Conservation (phyloP, 2,113 vertebrate genomes). For the Guaruba guarouba region DNA sequence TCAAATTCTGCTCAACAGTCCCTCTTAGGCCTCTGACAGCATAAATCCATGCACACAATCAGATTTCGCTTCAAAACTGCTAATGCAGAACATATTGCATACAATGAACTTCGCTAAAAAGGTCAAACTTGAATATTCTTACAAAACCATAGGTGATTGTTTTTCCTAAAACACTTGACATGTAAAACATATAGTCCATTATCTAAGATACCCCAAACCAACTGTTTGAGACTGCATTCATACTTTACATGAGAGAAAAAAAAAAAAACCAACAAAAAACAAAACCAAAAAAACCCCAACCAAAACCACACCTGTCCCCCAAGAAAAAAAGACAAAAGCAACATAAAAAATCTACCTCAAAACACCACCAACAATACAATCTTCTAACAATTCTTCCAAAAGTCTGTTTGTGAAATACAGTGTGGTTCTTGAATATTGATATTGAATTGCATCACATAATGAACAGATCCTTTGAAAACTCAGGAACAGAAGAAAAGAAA, state of each 20-base stretch:
- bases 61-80: background rate
- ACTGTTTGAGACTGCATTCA: background rate
- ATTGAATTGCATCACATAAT: background rate
- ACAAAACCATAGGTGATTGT: background rate
- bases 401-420: background rate
- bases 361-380: background rate
- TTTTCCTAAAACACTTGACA: background rate
- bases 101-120: background rate
- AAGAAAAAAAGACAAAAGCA: background rate
- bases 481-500: background rate
- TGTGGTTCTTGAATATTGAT: background rate
- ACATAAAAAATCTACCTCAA: background rate
- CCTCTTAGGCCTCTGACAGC: background rate
- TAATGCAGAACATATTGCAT: background rate
- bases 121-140: background rate
- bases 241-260: background rate
- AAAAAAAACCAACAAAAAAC: rapidly evolving
- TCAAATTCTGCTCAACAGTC: background rate
- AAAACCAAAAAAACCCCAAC: background rate
- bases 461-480: background rate
- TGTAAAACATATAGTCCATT: background rate
- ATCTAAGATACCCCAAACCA: background rate
- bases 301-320: background rate
- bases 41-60: background rate
- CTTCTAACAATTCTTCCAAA: background rate